Evolutionary conservation across 2,888 invertebrate species (phyloP), one percentile per base, ranked within the genome.

Genomic region (Conops quadrifasciatus): DNA sequence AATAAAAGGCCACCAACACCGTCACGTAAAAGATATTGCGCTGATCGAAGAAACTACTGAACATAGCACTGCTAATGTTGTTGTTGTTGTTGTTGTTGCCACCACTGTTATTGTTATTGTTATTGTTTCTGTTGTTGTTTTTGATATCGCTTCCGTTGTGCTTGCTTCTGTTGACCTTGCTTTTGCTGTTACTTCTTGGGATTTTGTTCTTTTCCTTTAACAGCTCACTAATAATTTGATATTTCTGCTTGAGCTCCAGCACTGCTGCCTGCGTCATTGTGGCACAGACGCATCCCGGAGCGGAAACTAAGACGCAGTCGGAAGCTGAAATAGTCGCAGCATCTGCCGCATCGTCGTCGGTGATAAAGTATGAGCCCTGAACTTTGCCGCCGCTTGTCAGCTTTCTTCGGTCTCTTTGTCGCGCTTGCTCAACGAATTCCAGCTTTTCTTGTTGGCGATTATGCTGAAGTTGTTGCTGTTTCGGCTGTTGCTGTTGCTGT

Each of bases 1-100:
- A 82, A 70, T 83, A 83, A 71, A 84, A 77, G 60, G 83, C 78
- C 71, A 84, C 75, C 72, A 82, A 77, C 67, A 83, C 75, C 43
- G 79, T 77, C 21, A 83, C 66, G 73, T 81, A 82, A 73, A 79
- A 77, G 64, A 80, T 64, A 56, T 77, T 77, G 60, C 77, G 75
- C 43, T 73, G 73, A 73, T 79, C 77, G 36, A 76, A 58, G n/a
- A n/a, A 36, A 36, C 36, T 36, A 36, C 9, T 36, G 36, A 4
- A 7, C 36, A 36, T 4, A 26, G 28, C 26, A 19, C 51, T 30
- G 24, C 1, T 53, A n/a, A 15, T 26, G 56, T 7, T 58, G 47
- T 28, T 3, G 4, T 28, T 15, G 24, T 19, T 43, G 60, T 24
- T 65, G 60, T 15, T 62, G 53, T 53, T 26, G 59, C 71, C 43